phyloP scores from a whole-genome alignment of 2,888 invertebrate species.

The Tenthredo amoena region DNA sequence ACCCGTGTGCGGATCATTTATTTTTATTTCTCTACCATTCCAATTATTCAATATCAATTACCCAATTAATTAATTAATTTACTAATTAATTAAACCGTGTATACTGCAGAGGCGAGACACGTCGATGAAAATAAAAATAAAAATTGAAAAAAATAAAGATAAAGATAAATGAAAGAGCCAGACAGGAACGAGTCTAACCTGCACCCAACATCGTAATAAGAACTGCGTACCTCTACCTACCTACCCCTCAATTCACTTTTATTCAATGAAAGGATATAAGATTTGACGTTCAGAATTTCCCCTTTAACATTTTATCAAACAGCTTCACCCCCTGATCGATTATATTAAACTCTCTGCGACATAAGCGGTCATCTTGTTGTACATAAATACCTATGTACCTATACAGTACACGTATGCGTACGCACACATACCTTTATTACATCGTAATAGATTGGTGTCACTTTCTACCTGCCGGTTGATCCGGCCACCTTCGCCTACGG shows the following conservation, averaged over 20 bases:
- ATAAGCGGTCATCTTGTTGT: background rate
- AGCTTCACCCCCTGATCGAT: background rate
- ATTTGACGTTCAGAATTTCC: background rate
- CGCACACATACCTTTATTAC: background rate
- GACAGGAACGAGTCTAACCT: background rate
- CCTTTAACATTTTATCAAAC: background rate
- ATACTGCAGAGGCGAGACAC: background rate
- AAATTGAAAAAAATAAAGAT: background rate
- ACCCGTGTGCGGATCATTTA: background rate
- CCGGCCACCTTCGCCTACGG: slow-evolving; percentile 42
- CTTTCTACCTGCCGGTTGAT: slow-evolving; percentile 51
- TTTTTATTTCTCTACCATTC: background rate
- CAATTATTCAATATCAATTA: slow-evolving; percentile 25
- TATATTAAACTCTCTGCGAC: slow-evolving; percentile 3
- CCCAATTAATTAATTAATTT: slow-evolving; percentile 31
- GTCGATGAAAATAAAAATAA: background rate
- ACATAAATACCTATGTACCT: background rate
- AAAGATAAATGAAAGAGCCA: background rate
- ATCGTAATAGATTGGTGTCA: slow-evolving; percentile 48
- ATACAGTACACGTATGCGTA: background rate
- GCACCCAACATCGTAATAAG: background rate
- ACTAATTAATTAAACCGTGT: background rate
- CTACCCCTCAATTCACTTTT: background rate
- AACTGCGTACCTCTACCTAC: background rate
- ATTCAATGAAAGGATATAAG: background rate